Evolutionary conservation across 2,888 invertebrate species (phyloP).

Genomic region (Liodrosophila aerea): DNA sequence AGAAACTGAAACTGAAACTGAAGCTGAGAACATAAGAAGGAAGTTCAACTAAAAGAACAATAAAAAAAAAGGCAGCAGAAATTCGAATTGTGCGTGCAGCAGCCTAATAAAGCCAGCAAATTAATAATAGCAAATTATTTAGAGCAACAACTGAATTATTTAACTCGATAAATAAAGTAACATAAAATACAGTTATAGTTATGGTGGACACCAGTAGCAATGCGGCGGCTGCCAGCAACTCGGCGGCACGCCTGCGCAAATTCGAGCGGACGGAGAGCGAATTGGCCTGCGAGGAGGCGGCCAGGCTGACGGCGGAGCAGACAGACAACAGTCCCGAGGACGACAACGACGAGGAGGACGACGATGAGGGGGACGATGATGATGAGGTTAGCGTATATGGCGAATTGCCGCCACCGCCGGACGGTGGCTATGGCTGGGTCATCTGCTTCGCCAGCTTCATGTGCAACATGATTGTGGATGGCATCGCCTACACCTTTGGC

Average conservation of each 20-base stretch:
- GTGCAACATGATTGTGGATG: slow-evolving; percentile 99
- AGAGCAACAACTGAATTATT: no score
- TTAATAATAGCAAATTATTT: no score
- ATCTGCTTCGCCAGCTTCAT: slow-evolving; percentile 98
- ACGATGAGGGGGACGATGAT: slow-evolving; percentile 83
- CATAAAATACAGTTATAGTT: slow-evolving; percentile 11
- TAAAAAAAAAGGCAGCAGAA: slow-evolving; percentile 14
- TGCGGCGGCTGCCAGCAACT: slow-evolving; percentile 53
- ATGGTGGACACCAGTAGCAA: slow-evolving; percentile 74
- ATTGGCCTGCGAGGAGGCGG: slow-evolving; percentile 92
- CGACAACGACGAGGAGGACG: slow-evolving; percentile 53
- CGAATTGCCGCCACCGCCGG: slow-evolving; percentile 92
- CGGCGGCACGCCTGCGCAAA: slow-evolving; percentile 80
- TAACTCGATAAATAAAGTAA: slow-evolving; percentile 14
- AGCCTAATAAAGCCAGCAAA: neutral
- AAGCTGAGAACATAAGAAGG: no score
- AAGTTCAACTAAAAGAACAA: slow-evolving; percentile 8
- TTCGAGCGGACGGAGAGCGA: slow-evolving; percentile 91
- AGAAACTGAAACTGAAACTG: slow-evolving; percentile 14
- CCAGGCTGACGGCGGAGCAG: slow-evolving; percentile 87
- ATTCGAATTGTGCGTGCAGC: neutral
- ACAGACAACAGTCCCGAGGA: slow-evolving; percentile 84
- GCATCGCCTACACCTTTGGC: slow-evolving; percentile 99
- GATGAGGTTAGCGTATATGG: slow-evolving; percentile 88
- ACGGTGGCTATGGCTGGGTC: slow-evolving; percentile 96